A percentile compares a stretch with the other conserved stretches of the same genome.
phyloP scores from a whole-genome alignment of 2,113 vertebrate genomes.

The Peromyscus maniculatus region DNA sequence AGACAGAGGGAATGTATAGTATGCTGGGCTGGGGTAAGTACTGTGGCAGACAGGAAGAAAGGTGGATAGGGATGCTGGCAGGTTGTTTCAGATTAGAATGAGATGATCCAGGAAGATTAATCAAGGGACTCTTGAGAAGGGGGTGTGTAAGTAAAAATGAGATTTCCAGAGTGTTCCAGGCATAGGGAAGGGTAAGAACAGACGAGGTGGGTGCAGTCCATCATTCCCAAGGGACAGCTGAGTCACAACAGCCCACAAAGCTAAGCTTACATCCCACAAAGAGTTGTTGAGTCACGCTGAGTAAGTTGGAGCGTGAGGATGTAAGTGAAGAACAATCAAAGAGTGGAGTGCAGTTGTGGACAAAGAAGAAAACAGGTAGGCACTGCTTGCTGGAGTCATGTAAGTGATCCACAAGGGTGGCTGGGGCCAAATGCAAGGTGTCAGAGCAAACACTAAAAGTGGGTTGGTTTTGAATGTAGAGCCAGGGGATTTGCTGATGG shows the following conservation, averaged over 20 bases:
- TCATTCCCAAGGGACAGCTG: background rate
- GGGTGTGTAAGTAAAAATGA: background rate
- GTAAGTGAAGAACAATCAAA: background rate
- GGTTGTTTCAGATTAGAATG: background rate
- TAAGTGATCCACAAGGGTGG: background rate
- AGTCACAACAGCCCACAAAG: background rate
- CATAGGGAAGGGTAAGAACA: background rate
- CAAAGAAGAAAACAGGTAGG: no score
- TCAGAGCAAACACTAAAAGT: background rate
- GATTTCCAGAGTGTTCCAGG: background rate
- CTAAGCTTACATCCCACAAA: background rate
- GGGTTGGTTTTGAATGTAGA: background rate
- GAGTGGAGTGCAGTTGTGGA: accelerated
- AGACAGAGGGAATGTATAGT: background rate
- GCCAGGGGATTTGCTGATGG: background rate
- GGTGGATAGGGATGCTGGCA: background rate
- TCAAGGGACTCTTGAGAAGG: background rate
- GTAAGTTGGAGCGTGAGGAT: accelerated
- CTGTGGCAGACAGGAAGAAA: background rate
- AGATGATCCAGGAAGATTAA: no score
- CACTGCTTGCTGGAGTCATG: no score
- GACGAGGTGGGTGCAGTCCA: background rate
- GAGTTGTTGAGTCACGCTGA: no score
- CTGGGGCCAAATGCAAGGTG: background rate
- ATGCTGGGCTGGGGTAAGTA: background rate